A percentile compares a stretch with the other conserved stretches of the same genome.
Conservation (phyloP, 2,113 vertebrate species). For the Cynopterus brachyotis region DNA sequence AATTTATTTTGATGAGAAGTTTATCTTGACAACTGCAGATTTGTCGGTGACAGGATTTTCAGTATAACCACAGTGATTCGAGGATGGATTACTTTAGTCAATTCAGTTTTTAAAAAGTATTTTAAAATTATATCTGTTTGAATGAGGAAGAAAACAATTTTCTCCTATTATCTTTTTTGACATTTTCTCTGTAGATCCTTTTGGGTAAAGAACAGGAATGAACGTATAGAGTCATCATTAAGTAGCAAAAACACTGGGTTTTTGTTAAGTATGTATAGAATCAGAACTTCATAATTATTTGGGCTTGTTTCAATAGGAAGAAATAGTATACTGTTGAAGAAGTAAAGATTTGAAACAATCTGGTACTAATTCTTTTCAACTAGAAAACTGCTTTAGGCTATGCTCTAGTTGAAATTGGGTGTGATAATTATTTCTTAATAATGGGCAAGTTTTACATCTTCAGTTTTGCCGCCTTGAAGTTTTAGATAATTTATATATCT, state of each 20-base stretch:
- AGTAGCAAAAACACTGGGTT: neutral
- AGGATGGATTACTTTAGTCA: neutral
- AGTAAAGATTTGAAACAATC: conserved; percentile 1
- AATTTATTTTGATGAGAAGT: neutral
- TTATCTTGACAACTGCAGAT: neutral
- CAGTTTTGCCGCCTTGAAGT: neutral
- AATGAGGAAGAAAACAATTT: neutral
- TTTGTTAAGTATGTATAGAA: neutral
- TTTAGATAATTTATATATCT: conserved; percentile 34
- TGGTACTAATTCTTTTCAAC: conserved; percentile 10
- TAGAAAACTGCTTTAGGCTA: conserved; percentile 10
- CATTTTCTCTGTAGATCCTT: neutral
- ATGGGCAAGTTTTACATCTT: conserved; percentile 22
- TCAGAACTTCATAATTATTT: neutral
- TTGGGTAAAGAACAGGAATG: neutral
- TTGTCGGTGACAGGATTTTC: neutral
- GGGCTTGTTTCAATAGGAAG: neutral
- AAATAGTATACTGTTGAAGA: conserved; percentile 5
- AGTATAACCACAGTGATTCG: neutral
- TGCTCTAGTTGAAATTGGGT: conserved; percentile 18
- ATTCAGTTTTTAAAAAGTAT: neutral
- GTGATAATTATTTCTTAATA: conserved; percentile 54
- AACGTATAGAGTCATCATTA: neutral
- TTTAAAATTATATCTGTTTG: neutral
- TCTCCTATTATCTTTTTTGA: neutral